Conservation (phyloP, 2,888 invertebrate genomes). For the Scrobipalpa atriplicella region DNA sequence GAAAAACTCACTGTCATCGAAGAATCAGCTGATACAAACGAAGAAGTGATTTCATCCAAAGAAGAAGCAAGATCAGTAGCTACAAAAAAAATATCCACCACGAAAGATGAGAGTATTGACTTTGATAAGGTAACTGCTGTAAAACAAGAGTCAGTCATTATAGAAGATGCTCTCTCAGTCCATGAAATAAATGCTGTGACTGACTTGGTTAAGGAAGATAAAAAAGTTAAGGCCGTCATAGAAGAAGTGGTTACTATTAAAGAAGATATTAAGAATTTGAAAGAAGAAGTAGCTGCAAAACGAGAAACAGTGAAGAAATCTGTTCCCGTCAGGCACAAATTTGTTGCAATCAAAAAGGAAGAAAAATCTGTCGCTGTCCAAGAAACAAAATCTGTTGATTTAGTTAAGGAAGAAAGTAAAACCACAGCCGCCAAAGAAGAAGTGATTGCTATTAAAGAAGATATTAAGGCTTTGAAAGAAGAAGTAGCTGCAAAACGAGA, state of each 20-base stretch:
- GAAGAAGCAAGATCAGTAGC: background rate
- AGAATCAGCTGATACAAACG: background rate
- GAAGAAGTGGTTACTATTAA: conserved; percentile 30
- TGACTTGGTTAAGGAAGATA: conserved; percentile 37
- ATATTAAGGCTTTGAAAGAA: background rate
- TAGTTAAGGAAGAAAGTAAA: conserved; percentile 37
- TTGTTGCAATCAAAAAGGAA: background rate
- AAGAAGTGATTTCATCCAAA: background rate
- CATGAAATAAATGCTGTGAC: conserved; percentile 31
- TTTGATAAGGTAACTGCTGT: background rate
- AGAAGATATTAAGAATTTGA: background rate
- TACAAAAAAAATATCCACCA: background rate
- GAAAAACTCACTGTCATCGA: conserved; percentile 1
- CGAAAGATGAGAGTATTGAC: conserved; percentile 12
- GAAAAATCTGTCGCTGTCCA: background rate
- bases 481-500: background rate
- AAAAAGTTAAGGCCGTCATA: conserved; percentile 29
- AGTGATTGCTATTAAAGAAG: conserved; percentile 17
- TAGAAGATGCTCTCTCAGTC: background rate
- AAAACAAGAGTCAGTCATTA: background rate
- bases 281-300: background rate
- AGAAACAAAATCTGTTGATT: conserved; percentile 33
- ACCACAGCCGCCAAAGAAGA: conserved; percentile 32
- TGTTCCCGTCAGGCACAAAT: background rate
- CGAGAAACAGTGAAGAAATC: background rate